These are phyloP conservation scores for Atta colombica DNA, from an alignment of 1,140 invertebrate genomes.

Conservation along the genomic window DNA sequence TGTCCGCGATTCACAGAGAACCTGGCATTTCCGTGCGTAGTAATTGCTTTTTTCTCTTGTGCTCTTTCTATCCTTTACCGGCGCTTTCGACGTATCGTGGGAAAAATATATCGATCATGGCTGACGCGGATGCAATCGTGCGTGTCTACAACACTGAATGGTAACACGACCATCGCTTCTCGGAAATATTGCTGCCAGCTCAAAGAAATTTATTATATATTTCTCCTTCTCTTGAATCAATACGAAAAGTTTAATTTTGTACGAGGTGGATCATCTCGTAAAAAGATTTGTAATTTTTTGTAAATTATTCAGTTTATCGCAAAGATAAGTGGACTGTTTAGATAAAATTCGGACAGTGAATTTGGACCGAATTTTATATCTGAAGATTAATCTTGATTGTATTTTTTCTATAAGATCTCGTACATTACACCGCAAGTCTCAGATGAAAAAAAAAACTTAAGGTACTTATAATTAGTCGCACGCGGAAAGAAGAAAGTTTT, in stretches of 20 bases:
- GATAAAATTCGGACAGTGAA: conserved; percentile 58
- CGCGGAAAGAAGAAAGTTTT: conserved; percentile 45
- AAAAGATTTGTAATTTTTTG: neutral
- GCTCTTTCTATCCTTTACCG: neutral
- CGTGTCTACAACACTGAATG: conserved; percentile 5
- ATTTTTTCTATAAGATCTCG: neutral
- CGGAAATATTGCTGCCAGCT: conserved; percentile 20
- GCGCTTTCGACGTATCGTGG: conserved; percentile 63
- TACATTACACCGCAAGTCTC: neutral
- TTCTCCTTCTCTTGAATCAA: conserved; percentile 22
- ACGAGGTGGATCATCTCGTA: neutral
- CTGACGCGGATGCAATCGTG: conserved; percentile 58
- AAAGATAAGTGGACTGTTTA: neutral
- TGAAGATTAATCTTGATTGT: neutral
- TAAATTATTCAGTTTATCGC: neutral
- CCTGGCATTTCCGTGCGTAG: conserved; percentile 13
- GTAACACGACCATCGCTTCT: conserved; percentile 24
- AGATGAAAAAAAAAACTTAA: conserved; percentile 25
- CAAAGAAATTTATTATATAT: conserved; percentile 50
- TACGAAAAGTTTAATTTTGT: conserved; percentile 16
- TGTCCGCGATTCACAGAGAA: conserved; percentile 21
- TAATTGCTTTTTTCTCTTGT: conserved; percentile 54
- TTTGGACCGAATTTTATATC: conserved; percentile 59
- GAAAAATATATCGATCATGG: conserved; percentile 65
- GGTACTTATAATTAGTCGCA: neutral